These are phyloP conservation scores for Phymorhynchus buccinoides DNA, from an alignment of 1,140 invertebrate genomes.

Conservation along the genomic window DNA sequence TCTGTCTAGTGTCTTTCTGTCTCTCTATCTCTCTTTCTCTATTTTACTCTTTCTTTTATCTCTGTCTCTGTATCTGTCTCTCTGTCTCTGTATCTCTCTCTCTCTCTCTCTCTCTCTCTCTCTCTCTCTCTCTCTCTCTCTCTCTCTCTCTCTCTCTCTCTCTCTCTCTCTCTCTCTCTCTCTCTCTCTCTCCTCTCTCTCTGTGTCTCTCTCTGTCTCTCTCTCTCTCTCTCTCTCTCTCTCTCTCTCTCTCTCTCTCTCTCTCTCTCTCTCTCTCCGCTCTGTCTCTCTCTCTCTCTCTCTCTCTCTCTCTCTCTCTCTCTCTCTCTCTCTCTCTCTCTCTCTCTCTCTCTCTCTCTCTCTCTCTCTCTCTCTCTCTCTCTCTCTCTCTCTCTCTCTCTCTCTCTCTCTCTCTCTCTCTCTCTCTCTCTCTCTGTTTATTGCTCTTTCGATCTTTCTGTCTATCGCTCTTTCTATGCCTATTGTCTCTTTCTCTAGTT, in stretches of 20 bases:
- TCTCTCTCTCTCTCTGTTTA: neutral
- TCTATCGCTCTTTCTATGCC: neutral
- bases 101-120: neutral
- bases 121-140: constrained; percentile 18
- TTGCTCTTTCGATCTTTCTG: no score
- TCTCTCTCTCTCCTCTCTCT: neutral
- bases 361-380: no score
- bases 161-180: constrained; percentile 13
- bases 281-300: no score
- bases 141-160: constrained; percentile 23
- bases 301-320: no score
- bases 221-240: neutral
- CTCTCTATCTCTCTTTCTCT: no score
- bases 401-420: neutral
- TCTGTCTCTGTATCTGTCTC: neutral
- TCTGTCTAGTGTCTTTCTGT: no score
- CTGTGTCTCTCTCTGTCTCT: neutral
- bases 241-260: neutral
- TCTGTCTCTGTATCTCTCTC: no score
- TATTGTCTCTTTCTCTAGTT: constrained; percentile 1
- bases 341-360: no score
- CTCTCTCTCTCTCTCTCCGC: no score
- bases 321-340: no score
- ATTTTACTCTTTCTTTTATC: no score
- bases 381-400: neutral